Percentiles rank a stretch among this genome's conserved stretches.
These are phyloP conservation scores for Callinectes sapidus DNA, from an alignment of 2,888 invertebrate species.

Conservation along the genomic window DNA sequence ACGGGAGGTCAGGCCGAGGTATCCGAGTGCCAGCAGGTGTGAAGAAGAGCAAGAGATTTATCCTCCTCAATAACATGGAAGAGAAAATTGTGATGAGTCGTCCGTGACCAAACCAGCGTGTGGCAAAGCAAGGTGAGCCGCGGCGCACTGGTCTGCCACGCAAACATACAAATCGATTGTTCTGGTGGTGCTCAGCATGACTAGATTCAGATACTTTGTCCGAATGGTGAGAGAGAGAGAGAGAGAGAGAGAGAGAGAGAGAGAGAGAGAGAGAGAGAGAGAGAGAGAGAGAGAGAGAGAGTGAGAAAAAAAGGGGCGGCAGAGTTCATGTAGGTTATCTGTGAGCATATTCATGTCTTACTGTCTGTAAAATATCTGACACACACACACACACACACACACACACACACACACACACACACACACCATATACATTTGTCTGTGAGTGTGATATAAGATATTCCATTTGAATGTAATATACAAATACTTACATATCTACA, in stretches of 20 bases:
- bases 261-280: slow-evolving; percentile 37
- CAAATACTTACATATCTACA: not conserved
- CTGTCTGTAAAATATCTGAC: slow-evolving; percentile 14
- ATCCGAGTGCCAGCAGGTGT: slow-evolving; percentile 26
- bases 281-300: not conserved
- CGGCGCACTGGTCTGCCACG: not conserved
- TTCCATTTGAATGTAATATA: not conserved
- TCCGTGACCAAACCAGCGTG: slow-evolving; percentile 31
- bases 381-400: not conserved
- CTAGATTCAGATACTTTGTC: slow-evolving; percentile 7
- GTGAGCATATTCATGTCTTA: slow-evolving; percentile 31
- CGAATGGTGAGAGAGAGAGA: not conserved
- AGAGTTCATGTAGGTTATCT: slow-evolving; percentile 7
- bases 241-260: not conserved
- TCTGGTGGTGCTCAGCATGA: slow-evolving; percentile 1
- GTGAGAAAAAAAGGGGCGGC: not conserved
- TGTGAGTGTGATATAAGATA: not conserved
- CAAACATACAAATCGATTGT: slow-evolving; percentile 18
- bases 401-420: slow-evolving; percentile 23
- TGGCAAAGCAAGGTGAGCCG: not conserved
- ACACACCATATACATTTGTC: not conserved
- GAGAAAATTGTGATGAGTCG: slow-evolving; percentile 31
- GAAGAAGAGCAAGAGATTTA: slow-evolving; percentile 5
- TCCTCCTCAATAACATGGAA: slow-evolving; percentile 31
- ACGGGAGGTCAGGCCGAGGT: not conserved